These are phyloP conservation scores for Moxostoma hubbsi DNA, from an alignment of 2,797 vertebrate genomes.

Conservation along the genomic window DNA sequence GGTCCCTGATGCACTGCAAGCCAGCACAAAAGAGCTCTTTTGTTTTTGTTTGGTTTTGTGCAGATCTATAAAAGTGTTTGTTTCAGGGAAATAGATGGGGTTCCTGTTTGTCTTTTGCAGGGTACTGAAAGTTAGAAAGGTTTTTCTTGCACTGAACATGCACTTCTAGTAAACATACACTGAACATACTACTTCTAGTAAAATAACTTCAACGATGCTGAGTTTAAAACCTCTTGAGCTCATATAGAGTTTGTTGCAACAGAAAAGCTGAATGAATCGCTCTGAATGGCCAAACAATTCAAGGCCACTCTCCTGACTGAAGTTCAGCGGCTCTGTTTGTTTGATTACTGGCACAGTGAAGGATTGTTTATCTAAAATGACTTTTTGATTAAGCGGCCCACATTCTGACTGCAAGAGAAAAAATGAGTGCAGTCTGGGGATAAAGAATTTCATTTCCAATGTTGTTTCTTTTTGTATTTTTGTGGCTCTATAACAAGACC, in stretches of 20 bases:
- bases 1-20: slow-evolving; percentile 31
- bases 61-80: slow-evolving; percentile 53
- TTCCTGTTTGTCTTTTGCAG: slow-evolving; percentile 23
- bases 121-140: slow-evolving; percentile 8
- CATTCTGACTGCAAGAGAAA: neutral
- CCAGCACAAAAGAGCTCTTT: slow-evolving; percentile 52
- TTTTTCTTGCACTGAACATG: slow-evolving; percentile 36
- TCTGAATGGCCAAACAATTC: neutral
- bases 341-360: neutral
- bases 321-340: slow-evolving; percentile 5
- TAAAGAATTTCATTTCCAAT: neutral
- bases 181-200: slow-evolving; percentile 28
- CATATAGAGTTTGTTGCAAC: slow-evolving; percentile 1
- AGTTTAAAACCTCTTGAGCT: neutral
- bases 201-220: neutral
- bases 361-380: neutral
- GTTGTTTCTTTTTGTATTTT: neutral
- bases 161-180: too few species aligned
- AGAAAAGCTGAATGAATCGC: slow-evolving; percentile 22
- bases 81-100: slow-evolving; percentile 15
- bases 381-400: neutral
- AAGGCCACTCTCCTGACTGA: neutral
- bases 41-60: slow-evolving; percentile 53
- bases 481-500: neutral
- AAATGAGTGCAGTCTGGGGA: slow-evolving; percentile 1